Base-by-base conservation (phyloP, 1,140 invertebrate species). In the Drosophila trapezifrons region DNA sequence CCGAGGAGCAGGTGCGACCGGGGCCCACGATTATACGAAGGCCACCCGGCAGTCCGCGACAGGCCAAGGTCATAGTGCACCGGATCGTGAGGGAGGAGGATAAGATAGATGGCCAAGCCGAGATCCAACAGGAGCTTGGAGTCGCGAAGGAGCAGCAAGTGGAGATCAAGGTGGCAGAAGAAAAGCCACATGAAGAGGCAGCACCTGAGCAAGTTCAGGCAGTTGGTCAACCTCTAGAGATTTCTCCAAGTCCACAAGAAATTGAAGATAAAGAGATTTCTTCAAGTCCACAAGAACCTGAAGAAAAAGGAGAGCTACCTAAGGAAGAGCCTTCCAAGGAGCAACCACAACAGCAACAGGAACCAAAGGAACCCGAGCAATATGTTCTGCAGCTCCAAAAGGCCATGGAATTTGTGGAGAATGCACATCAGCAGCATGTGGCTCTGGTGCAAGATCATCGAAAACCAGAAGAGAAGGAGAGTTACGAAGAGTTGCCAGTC, bases 31-130 rank as follows among this genome's bases (percentile, higher is more conserved):
- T 52, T 15, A 75, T 56, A 17, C 29, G 38, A 38, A 80, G 73
- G 42, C 52, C 67, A 5, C 75, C 74, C 7, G 84, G 81, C 0
- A 89, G 86, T 64, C 80, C 86, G 1, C 58, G 79, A 0, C 80
- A 90, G 58, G 90, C 66, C 25, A 91, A 91, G 66, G 90, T 91
- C 25, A 91, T 91, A 65, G 90, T 91, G 45, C 90, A 91, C 59
- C 76, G 90, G 27, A 74, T 91, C 29, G 78, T 89, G 10, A 62
- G 66, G 15, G 79, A 83, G 15, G 46, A 49, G 29, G 47, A 64
- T 25, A 46, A 62, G 37, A 12, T 35, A 22, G 52, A 58, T 9
- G 18, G 1, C 2, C 10, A 46, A 17, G 42, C 7, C 8, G 6
- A 22, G 10, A 0, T 20, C 4, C 38, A 59, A 18, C 27, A 2